Evolutionary conservation across 2,888 invertebrate genomes (phyloP).

Genomic region (Physocephala rufipes): DNA sequence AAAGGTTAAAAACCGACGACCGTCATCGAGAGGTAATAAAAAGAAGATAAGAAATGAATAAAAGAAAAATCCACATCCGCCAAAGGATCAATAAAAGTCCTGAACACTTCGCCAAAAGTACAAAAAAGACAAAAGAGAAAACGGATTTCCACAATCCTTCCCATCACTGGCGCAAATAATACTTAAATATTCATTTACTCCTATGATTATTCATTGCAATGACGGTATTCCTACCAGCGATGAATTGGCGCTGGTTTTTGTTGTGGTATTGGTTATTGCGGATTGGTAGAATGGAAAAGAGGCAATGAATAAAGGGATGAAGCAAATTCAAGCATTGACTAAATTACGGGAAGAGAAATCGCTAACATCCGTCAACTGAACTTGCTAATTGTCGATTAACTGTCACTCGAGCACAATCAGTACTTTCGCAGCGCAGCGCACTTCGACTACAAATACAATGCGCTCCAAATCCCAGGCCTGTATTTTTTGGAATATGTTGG

Average conservation of each 20-base stretch:
- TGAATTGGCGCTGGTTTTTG: conserved; percentile 37
- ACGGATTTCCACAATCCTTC: not conserved
- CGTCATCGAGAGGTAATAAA: not conserved
- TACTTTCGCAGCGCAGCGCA: not conserved
- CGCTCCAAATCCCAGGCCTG: conserved; percentile 22
- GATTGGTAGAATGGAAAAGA: too few relatives aligned
- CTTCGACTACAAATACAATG: conserved; percentile 23
- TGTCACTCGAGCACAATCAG: not conserved
- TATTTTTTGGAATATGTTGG: too few relatives aligned
- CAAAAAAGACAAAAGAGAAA: not conserved
- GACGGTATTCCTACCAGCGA: conserved; percentile 33
- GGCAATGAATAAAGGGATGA: too few relatives aligned
- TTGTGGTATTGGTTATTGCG: too few relatives aligned
- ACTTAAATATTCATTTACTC: conserved; percentile 45
- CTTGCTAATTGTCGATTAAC: conserved; percentile 14
- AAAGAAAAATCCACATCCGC: not conserved
- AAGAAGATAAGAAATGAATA: not conserved
- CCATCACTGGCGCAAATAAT: conserved; percentile 35
- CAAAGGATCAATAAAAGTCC: not conserved
- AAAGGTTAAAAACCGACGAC: not conserved
- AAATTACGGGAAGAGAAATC: not conserved
- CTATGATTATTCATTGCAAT: too few relatives aligned
- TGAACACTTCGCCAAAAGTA: not conserved
- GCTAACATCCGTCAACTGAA: not conserved
- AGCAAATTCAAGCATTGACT: not conserved